Evolutionary conservation across 2,113 vertebrate species (phyloP).

Genomic region (Pachyramphus minor): DNA sequence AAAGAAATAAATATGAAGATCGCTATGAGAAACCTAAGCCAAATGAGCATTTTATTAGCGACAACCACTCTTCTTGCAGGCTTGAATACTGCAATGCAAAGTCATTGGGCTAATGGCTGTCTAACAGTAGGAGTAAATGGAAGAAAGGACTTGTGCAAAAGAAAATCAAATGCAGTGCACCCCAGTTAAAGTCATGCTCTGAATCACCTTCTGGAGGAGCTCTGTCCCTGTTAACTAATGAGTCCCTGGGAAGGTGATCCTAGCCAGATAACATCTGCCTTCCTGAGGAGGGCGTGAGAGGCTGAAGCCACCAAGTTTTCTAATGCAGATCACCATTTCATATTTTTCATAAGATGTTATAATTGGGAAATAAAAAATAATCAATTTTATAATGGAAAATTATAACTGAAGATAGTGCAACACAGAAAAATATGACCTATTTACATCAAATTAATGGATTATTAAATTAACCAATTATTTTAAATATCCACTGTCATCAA

Average conservation of each 20-base stretch:
- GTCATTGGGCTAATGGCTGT: neutral
- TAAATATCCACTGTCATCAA: neutral
- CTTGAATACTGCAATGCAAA: neutral
- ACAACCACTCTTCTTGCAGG: neutral
- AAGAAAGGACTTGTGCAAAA: neutral
- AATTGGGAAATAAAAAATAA: neutral
- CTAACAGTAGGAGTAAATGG: neutral
- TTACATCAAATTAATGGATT: neutral
- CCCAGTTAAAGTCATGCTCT: neutral
- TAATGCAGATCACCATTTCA: neutral
- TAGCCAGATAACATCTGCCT: neutral
- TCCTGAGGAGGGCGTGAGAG: neutral
- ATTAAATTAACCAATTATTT: slow-evolving; percentile 2
- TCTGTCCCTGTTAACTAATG: neutral
- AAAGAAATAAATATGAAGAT: neutral
- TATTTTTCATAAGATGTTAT: neutral
- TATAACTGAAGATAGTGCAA: neutral
- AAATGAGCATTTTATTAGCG: neutral
- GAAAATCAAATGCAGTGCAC: neutral
- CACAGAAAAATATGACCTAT: neutral
- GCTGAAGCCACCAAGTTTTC: neutral
- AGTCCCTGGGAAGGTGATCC: neutral
- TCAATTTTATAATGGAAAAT: neutral
- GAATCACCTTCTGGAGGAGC: neutral
- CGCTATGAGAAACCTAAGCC: neutral